Base-by-base conservation (phyloP, 2,113 vertebrate species). In the Channa maculata region DNA sequence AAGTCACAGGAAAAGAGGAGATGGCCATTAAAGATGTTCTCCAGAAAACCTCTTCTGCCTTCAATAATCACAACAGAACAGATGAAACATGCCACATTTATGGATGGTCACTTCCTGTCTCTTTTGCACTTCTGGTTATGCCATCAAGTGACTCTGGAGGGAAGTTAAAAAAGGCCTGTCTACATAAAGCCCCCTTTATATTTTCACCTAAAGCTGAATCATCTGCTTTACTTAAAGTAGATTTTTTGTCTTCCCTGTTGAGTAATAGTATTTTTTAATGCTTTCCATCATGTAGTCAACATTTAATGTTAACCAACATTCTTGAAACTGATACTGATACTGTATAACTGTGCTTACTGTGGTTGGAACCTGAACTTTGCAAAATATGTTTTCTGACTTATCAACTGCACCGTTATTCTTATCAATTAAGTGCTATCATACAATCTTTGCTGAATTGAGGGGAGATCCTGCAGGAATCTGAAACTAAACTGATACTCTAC, bases 11-110 rank as follows among this genome's bases (percentile, higher is more conserved):
- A 66, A 69, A 71, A 62, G 57, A 11, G 33, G 13, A 67, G 71
- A 64, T 1, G 13, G 52, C 48, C 50, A 60, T 77, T 71, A 41
- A 71, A 77, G 67, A 53, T 57, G 71, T 71, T 80, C 69, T 63
- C 41, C 75, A 81, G 71, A 81, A 71, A 78, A 74, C 55, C 70
- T 57, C 52, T 33, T 49, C 33, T 83, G 68, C 51, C 66, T 67
- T 57, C 80, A 77, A 75, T 65, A 86, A 80, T 80, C 64, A 71
- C 58, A 85, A 55, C 60, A 70, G 38, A 82, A 37, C 68, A 69
- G 71, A 78, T 87, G 68, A 84, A 87, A 78, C 66, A 71, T 66
- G 73, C 39, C 33, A 68, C 67, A 63, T 82, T 84, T 87, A 84
- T 78, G 44, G 57, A 78, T 34, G 33, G 57, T 63, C 64, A 69